phyloP scores from a whole-genome alignment of 2,113 vertebrate genomes.

The Oplegnathus fasciatus region DNA sequence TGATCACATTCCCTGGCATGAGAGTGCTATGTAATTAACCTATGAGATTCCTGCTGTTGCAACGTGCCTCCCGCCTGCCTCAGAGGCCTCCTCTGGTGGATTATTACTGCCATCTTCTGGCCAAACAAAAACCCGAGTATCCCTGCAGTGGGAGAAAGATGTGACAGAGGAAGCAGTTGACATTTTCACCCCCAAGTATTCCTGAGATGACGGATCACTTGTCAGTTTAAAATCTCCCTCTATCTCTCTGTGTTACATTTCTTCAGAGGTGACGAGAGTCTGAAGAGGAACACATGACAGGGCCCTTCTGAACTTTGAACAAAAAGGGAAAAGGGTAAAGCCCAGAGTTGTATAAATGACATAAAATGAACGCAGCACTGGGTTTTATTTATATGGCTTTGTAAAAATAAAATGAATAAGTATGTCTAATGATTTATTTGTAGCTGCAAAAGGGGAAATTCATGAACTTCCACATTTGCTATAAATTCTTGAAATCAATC shows the following conservation, averaged over 20 bases:
- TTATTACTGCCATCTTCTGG: slow-evolving; percentile 84
- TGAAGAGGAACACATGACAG: not conserved
- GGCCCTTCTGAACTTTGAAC: not conserved
- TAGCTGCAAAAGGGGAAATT: not conserved
- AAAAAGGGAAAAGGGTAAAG: not conserved
- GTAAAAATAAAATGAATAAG: not conserved
- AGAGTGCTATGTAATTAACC: slow-evolving; percentile 83
- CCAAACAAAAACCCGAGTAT: not conserved
- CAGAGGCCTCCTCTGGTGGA: slow-evolving; percentile 55
- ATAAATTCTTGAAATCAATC: not conserved
- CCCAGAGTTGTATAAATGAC: not conserved
- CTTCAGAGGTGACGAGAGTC: not conserved
- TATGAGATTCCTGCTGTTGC: slow-evolving; percentile 74
- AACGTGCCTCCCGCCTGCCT: slow-evolving; percentile 66
- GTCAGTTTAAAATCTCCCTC: not conserved
- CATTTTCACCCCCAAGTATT: slow-evolving; percentile 14
- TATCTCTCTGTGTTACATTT: not conserved
- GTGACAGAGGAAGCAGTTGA: not conserved
- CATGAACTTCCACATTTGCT: not conserved
- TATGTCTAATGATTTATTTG: not conserved
- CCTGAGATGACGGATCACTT: slow-evolving; percentile 20
- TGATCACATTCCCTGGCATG: slow-evolving; percentile 83
- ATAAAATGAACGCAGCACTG: not conserved
- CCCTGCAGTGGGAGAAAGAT: not conserved
- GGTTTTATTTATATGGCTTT: not conserved